Evolutionary conservation across 2,888 invertebrate species (phyloP), one percentile per base, ranked within the genome.

Genomic region (Homarus gammarus): DNA sequence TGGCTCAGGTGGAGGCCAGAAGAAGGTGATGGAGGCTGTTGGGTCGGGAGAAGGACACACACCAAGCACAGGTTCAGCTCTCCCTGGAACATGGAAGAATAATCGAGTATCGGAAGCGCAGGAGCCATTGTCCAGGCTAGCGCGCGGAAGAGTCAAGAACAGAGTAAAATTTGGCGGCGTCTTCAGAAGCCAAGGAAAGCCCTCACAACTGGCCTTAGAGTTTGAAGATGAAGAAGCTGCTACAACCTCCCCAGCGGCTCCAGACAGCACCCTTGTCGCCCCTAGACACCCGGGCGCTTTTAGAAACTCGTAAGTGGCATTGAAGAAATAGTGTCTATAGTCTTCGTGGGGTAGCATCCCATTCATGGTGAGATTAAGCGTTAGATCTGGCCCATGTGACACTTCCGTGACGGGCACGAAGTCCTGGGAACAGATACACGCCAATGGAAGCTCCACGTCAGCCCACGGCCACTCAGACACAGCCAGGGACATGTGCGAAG

Each of bases 281-380:
- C 96, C 95, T 3, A 96, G 95, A 93, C 96, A 96, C 91, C 96
- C 96, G 0, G 95, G 95, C 84, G 90, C 92, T 78, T 87, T 91
- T 38, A 96, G 94, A 85, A 96, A 95, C 93, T 96, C 96, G 93
- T 96, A 96, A 18, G 95, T 94, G 8, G 96, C 97, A 93, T 96
- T 96, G 94, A 97, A 97, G 94, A 96, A 96, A 84, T 97, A 95
- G 93, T 96, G 96, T 49, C 97, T 96, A 93, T 97, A 97, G 94
- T 98, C 97, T 94, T 98, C 97, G 81, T 96, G 95, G 84, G 97
- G 95, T 93, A 95, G 95, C 94, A 98, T 95, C 85, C 95, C 95
- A 91, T 96, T 96, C 91, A 97, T 96, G 93, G 96, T 95, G 94
- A 97, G 96, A 92, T 96, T 96, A 88, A 98, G 94, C 94, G 97